Percentiles rank a stretch among this genome's conserved stretches.
Conservation (phyloP, 2,797 vertebrate species). For the Saguinus oedipus region DNA sequence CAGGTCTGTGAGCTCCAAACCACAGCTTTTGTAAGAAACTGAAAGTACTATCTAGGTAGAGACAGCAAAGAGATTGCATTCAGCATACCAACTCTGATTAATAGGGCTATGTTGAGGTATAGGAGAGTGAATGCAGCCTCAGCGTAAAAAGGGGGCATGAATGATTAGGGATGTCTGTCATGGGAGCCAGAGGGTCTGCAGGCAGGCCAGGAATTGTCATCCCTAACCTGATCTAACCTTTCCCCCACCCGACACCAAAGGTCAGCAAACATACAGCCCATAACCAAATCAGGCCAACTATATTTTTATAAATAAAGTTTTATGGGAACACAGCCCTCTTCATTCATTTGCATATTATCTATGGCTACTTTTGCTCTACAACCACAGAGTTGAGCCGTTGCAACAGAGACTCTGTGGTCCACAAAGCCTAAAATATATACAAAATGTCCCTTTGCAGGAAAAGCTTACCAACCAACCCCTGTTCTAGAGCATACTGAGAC, state of each 20-base stretch:
- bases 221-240: not conserved
- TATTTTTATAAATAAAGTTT: constrained; percentile 49
- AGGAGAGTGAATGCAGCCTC: not conserved
- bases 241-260: not conserved
- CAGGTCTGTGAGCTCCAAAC: not conserved
- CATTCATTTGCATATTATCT: not conserved
- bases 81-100: not conserved
- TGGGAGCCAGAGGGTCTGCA: not conserved
- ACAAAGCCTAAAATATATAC: not conserved
- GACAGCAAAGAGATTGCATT: not conserved
- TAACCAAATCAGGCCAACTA: not conserved
- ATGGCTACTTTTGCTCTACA: not conserved
- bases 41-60: not conserved
- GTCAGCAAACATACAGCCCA: not conserved
- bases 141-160: not conserved
- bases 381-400: not conserved
- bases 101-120: not conserved
- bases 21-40: not conserved
- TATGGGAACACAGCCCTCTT: not conserved
- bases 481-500: not conserved
- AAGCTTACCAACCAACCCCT: not conserved
- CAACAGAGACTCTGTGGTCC: not conserved
- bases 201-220: constrained; percentile 7
- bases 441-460: not conserved
- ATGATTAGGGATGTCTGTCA: not conserved